Evolutionary conservation across 2,888 invertebrate species (phyloP), one percentile per base, ranked within the genome.

Genomic region (Ptycholaimellus sp.): DNA sequence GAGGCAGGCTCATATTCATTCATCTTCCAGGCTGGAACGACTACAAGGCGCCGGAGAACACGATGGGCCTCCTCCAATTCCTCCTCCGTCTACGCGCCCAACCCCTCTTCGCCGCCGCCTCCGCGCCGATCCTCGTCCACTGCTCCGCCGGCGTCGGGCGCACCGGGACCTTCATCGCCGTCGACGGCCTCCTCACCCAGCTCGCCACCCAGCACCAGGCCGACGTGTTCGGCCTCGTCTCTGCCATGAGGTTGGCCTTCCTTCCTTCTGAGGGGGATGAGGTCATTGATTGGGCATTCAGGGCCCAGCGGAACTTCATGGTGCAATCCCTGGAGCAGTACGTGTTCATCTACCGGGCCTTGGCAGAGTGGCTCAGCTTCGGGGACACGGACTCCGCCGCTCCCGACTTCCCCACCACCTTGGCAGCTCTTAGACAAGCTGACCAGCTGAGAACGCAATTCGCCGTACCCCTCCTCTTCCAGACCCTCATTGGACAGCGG

Each of bases 21-120:
- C n/a, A n/a, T n/a, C n/a, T n/a, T n/a, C n/a, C n/a, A 36, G 76
- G 79, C 49, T 87, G 87, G 87, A 83, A 81, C 59, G 87, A 87
- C 60, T 85, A 85, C 55, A 77, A 79, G 59, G 85, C 85, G 1
- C 85, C 87, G 0, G 85, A 87, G 53, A 78, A 83, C 62, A 80
- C 85, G 0, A 75, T 79, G 49, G 82, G 82, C 25, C 76, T 85
- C 50, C 71, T 47, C 21, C 37, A 51, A 35, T 46, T 54, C 40
- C 41, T 54, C 37, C 38, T 43, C 39, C 44, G 76, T 76, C 16
- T 47, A 48, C 21, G 49, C 50, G 28, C 57, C 46, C 42, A 49
- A 48, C 34, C 35, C 44, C n/a, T 43, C 42, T 20, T 46, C 42
- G n/a, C n/a, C n/a, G n/a, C n/a, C n/a, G 48, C 47, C 34, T 35